Percentiles rank a stretch among this genome's conserved stretches.
These are phyloP conservation scores for Plumapathes pennacea DNA, from an alignment of 92 coral and sea anemone genomes.

Conservation along the genomic window DNA sequence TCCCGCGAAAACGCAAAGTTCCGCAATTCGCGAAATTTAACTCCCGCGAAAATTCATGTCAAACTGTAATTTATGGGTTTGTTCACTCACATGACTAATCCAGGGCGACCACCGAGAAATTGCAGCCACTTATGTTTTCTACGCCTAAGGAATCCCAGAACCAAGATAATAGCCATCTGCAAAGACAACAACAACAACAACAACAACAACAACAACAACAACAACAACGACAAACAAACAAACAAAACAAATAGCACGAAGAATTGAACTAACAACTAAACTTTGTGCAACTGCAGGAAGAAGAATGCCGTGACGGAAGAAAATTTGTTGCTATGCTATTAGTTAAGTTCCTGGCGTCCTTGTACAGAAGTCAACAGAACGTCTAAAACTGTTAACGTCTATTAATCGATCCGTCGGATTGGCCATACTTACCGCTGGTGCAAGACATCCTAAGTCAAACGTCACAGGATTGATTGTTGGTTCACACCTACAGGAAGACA, in stretches of 20 bases:
- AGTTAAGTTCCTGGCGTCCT: too few relatives aligned
- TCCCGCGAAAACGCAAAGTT: too few relatives aligned
- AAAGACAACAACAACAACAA: not conserved
- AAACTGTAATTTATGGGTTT: not conserved
- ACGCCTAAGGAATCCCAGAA: constrained; percentile 2
- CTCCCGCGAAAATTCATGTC: too few relatives aligned
- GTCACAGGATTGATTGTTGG: not conserved
- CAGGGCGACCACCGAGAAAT: constrained; percentile 5
- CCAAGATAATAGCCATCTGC: constrained; percentile 13
- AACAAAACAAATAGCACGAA: not conserved
- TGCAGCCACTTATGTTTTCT: not conserved
- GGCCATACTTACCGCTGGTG: not conserved
- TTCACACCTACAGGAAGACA: too few relatives aligned
- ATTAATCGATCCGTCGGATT: too few relatives aligned
- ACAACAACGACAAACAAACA: not conserved
- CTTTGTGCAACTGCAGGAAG: too few relatives aligned
- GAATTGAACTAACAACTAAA: not conserved
- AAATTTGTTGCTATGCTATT: too few relatives aligned
- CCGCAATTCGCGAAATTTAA: too few relatives aligned
- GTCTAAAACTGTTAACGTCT: not conserved
- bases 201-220: too few relatives aligned
- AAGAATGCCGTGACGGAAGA: too few relatives aligned
- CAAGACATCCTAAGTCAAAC: constrained; percentile 6
- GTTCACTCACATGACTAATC: constrained; percentile 6
- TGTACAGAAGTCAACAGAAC: not conserved